These are phyloP conservation scores for Papilio elwesi DNA, from an alignment of 2,888 invertebrate genomes.

Conservation along the genomic window DNA sequence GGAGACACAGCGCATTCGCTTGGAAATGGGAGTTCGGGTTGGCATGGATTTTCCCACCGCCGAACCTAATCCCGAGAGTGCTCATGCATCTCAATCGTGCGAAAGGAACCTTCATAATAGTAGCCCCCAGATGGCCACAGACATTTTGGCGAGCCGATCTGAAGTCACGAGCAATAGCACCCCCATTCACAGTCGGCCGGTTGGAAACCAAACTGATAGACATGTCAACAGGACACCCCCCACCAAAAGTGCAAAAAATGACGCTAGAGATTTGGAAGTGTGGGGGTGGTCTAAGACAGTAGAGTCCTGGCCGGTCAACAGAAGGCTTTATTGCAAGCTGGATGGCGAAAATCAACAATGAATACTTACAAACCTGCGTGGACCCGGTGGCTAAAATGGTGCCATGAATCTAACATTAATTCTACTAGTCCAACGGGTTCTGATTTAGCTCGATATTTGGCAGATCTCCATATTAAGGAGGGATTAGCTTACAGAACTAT, in stretches of 20 bases:
- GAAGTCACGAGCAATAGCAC: conserved; percentile 29
- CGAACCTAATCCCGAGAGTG: no score
- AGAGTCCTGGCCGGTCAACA: conserved; percentile 15
- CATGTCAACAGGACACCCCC: conserved; percentile 37
- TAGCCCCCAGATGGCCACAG: no score
- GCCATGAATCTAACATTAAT: conserved; percentile 10
- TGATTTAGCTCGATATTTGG: conserved; percentile 29
- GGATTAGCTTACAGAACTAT: conserved; percentile 44
- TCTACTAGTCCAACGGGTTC: conserved; percentile 11
- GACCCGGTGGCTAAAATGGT: conserved; percentile 37
- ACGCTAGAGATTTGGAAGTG: conserved; percentile 45
- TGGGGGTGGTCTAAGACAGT: conserved; percentile 39
- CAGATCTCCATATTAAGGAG: conserved; percentile 36
- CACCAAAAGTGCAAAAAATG: conserved; percentile 37
- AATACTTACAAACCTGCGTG: conserved; percentile 38
- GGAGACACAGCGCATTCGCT: no score
- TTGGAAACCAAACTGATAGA: conserved; percentile 42
- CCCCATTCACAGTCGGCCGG: conserved; percentile 40
- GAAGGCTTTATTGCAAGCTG: neutral
- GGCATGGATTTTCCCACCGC: no score
- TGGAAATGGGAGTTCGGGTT: no score
- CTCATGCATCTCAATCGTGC: no score
- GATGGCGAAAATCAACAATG: conserved; percentile 32
- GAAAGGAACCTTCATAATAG: no score
- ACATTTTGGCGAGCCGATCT: conserved; percentile 38